Percentiles rank a stretch among this genome's conserved stretches.
These are phyloP conservation scores for Dolichopus griseipennis DNA, from an alignment of 2,888 invertebrate genomes.

Conservation along the genomic window DNA sequence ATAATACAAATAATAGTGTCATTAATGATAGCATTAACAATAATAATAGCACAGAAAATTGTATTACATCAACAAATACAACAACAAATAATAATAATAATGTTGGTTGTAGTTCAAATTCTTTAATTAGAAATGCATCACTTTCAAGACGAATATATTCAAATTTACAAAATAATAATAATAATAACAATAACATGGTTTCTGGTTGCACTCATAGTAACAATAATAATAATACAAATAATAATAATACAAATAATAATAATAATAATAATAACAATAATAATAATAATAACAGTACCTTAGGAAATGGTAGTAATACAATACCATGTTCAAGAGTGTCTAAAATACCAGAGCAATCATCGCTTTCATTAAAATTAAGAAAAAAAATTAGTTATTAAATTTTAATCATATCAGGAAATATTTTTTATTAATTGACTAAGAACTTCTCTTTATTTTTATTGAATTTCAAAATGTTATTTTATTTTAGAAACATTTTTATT, in stretches of 20 bases:
- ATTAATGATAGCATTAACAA: slow-evolving; percentile 17
- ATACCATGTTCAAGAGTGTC: background rate
- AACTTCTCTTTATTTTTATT: background rate
- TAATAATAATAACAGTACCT: background rate
- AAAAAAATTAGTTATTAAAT: slow-evolving; percentile 41
- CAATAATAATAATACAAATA: background rate
- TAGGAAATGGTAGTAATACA: slow-evolving; percentile 2
- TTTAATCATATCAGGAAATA: too few species aligned
- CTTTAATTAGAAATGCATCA: background rate
- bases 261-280: slow-evolving; percentile 2
- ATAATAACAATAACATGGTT: background rate
- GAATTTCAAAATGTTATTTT: background rate
- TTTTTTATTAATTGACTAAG: too few species aligned
- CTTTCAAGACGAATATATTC: background rate
- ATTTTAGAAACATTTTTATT: too few species aligned
- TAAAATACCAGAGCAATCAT: slow-evolving; percentile 25
- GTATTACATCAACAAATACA: background rate
- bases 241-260: background rate
- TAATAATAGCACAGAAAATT: slow-evolving; percentile 8
- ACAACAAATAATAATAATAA: too few species aligned
- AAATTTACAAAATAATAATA: slow-evolving; percentile 2
- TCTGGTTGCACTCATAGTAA: background rate
- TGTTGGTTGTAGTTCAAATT: background rate
- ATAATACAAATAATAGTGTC: slow-evolving; percentile 16
- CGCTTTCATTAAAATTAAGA: slow-evolving; percentile 36